phyloP scores from a whole-genome alignment of 2,888 invertebrate genomes.

The Pantelozetes paolii region DNA sequence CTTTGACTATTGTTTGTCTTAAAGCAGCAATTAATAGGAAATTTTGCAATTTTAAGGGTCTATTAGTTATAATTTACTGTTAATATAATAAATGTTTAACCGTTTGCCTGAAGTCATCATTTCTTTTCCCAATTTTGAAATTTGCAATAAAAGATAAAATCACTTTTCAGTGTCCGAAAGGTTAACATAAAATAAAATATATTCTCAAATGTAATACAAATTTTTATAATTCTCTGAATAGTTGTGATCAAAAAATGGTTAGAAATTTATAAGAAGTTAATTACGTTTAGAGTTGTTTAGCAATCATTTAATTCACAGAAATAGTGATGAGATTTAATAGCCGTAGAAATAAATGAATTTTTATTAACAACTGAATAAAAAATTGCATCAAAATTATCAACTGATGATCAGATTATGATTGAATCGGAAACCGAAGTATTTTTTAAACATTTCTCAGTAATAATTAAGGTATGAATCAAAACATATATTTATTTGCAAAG shows the following conservation, averaged over 20 bases:
- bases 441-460: too few relatives aligned
- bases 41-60: background rate
- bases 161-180: background rate
- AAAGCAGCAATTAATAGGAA: too few relatives aligned
- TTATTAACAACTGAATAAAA: background rate
- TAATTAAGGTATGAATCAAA: too few relatives aligned
- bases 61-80: conserved; percentile 34
- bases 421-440: background rate
- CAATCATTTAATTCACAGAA: background rate
- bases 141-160: conserved; percentile 13
- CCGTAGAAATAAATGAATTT: background rate
- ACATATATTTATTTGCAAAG: background rate
- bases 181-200: background rate
- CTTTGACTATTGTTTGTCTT: too few relatives aligned
- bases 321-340: background rate
- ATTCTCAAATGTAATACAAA: background rate
- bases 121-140: conserved; percentile 19
- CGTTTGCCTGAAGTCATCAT: background rate
- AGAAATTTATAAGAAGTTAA: too few relatives aligned
- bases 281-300: background rate
- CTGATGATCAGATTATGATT: background rate
- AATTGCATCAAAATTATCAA: background rate
- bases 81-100: conserved; percentile 17
- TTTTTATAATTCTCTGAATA: background rate
- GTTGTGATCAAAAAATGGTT: background rate